Percentiles rank a stretch among this genome's conserved stretches.
Conservation (phyloP, 2,113 vertebrate genomes). For the Hypomesus transpacificus region DNA sequence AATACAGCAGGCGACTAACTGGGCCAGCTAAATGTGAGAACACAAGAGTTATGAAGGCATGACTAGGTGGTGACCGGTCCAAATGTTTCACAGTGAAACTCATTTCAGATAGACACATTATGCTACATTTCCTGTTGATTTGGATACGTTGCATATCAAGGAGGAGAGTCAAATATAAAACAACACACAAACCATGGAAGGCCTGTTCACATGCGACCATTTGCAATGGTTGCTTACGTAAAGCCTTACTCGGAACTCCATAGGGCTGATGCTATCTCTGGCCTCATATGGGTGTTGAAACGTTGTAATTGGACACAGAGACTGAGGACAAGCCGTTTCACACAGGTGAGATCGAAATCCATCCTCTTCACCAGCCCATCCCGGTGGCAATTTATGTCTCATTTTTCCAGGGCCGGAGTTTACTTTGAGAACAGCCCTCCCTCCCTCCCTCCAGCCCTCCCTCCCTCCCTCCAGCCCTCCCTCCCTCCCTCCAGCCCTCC, state of each 20-base stretch:
- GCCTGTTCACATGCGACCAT: too few species aligned
- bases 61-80: background rate
- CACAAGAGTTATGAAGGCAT: background rate
- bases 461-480: background rate
- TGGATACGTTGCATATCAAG: too few species aligned
- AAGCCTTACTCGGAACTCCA: background rate
- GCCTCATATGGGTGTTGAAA: background rate
- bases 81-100: background rate
- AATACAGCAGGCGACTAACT: background rate
- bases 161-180: too few species aligned
- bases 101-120: too few species aligned
- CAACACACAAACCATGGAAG: too few species aligned
- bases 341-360: too few species aligned
- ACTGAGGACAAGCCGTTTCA: too few species aligned
- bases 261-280: background rate
- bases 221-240: background rate
- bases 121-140: too few species aligned
- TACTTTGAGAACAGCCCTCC: background rate
- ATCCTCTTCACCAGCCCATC: slow-evolving; percentile 12
- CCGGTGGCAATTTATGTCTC: slow-evolving; percentile 12
- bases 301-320: background rate
- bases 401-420: slow-evolving; percentile 35
- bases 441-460: background rate
- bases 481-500: background rate
- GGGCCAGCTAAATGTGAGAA: background rate